A percentile compares a stretch with the other conserved stretches of the same genome.
These are phyloP conservation scores for Luperina testacea DNA, from an alignment of 2,888 invertebrate species.

Conservation along the genomic window DNA sequence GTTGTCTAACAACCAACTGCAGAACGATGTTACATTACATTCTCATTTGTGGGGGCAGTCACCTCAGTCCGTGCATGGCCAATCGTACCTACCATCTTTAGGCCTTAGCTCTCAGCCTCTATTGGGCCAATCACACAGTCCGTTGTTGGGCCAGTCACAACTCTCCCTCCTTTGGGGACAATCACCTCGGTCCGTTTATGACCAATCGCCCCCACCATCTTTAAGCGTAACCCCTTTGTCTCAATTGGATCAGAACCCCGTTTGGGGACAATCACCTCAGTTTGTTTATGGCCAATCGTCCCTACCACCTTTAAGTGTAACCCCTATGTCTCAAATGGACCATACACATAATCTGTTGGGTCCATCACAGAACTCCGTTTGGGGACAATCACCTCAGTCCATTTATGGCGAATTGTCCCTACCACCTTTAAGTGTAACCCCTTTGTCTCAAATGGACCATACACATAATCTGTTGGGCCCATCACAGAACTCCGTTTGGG, in stretches of 20 bases:
- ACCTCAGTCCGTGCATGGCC: background rate
- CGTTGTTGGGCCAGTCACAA: background rate
- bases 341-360: background rate
- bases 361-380: background rate
- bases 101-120: background rate
- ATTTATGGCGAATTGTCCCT: too few species aligned
- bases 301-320: background rate
- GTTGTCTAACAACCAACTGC: conserved; percentile 1
- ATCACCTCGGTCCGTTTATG: background rate
- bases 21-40: background rate
- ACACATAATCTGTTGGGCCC: background rate
- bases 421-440: background rate
- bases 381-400: too few species aligned
- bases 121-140: background rate
- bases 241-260: background rate
- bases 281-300: too few species aligned
- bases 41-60: conserved; percentile 8
- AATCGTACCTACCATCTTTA: background rate
- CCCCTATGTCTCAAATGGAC: background rate
- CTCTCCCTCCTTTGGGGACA: background rate
- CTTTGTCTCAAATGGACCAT: background rate
- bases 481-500: background rate
- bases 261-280: too few species aligned
- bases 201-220: background rate
- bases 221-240: background rate